A percentile compares a stretch with the other conserved stretches of the same genome.
These are phyloP conservation scores for Fragariocoptes setiger DNA, from an alignment of 1,140 invertebrate genomes.

Conservation along the genomic window DNA sequence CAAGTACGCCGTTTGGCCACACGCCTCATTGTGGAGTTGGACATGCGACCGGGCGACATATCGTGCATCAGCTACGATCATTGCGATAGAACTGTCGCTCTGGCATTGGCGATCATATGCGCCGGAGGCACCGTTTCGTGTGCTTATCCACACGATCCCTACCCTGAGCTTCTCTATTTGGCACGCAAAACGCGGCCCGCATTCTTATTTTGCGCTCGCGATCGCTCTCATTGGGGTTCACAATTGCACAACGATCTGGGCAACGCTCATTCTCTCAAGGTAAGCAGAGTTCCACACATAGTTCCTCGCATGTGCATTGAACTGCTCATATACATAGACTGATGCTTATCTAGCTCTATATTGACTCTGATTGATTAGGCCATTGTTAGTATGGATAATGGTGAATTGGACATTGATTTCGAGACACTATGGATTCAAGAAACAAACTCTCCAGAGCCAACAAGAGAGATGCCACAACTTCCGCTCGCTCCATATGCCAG, in stretches of 20 bases:
- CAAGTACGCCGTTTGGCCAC: not conserved
- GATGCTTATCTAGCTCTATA: too few relatives aligned
- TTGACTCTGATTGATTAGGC: too few relatives aligned
- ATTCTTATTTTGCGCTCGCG: not conserved
- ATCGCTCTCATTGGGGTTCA: not conserved
- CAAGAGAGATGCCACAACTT: not conserved
- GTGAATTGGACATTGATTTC: not conserved
- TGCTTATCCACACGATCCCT: not conserved
- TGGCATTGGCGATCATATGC: not conserved
- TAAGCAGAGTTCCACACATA: not conserved
- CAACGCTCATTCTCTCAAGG: too few relatives aligned
- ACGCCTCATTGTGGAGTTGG: not conserved
- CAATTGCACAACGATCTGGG: not conserved
- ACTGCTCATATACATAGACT: too few relatives aligned
- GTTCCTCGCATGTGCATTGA: too few relatives aligned
- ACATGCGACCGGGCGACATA: not conserved
- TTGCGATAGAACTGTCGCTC: not conserved
- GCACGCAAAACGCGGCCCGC: not conserved
- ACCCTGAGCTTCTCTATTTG: not conserved
- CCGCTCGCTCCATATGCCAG: not conserved
- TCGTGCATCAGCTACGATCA: not conserved
- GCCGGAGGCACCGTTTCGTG: not conserved
- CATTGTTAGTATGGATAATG: too few relatives aligned
- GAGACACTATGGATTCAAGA: not conserved
- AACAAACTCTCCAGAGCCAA: not conserved